Conservation (phyloP, 2,113 vertebrate genomes). For the Hoplias malabaricus region DNA sequence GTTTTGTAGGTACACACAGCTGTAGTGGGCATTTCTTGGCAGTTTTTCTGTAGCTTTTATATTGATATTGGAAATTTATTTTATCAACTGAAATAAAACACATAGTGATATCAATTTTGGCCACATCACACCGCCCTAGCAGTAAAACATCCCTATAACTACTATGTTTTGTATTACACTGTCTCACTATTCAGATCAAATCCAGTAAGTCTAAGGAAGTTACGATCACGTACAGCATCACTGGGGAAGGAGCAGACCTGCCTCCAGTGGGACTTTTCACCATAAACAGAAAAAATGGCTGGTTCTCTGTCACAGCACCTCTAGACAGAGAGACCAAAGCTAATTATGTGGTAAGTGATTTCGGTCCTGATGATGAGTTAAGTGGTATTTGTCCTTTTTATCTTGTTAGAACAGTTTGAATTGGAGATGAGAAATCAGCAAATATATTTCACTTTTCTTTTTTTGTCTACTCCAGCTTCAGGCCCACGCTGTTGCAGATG, state of each 20-base stretch:
- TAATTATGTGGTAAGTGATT: conserved; percentile 42
- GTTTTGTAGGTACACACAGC: no score
- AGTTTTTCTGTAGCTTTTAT: no score
- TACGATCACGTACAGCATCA: conserved; percentile 62
- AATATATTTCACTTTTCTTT: background rate
- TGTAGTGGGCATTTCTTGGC: no score
- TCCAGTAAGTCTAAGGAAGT: conserved; percentile 39
- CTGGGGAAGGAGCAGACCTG: conserved; percentile 64
- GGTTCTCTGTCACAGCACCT: conserved; percentile 55
- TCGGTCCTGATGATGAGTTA: no score
- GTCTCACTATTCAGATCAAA: conserved; percentile 60
- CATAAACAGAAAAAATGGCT: conserved; percentile 45
- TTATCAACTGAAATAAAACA: no score
- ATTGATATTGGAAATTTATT: no score
- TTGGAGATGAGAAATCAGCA: background rate
- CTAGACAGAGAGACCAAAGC: conserved; percentile 65
- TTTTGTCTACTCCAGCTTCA: conserved; percentile 51
- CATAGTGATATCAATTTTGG: no score
- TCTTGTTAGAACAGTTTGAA: background rate
- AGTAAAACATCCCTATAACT: no score
- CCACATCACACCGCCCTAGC: no score
- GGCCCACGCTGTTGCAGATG: conserved; percentile 42
- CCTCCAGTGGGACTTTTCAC: conserved; percentile 58
- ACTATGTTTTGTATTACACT: no score
- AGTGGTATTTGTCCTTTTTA: no score